Evolutionary conservation across 37 sponge, comb jelly and placozoan species (phyloP), one percentile per base, ranked within the genome.

Genomic region (Aplysina aerophoba): DNA sequence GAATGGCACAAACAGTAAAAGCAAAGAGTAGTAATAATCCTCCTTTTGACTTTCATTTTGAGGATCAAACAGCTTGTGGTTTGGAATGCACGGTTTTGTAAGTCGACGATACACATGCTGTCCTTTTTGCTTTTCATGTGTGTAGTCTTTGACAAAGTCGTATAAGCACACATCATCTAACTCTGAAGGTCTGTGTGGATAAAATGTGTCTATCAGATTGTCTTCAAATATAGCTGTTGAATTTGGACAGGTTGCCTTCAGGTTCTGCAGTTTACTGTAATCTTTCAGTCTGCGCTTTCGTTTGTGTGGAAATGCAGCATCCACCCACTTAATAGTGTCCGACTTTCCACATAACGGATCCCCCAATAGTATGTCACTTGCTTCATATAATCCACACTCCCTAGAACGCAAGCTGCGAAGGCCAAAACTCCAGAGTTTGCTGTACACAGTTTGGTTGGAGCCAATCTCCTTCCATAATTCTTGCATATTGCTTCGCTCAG

Each of bases 1-100:
- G 55, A 84, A 89, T 0, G 89, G 85, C 19, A 84, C 71, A 44
- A 84, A 84, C 36, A 89, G 66, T 0, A 89, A 69, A 25, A 89
- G 20, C 37, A 89, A 33, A 15, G 89, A 75, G 68, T 84, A 89
- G 33, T 61, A 89, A 53, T 84, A 89, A 25, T 83, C 58, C 54
- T 89, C 85, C 36, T 79, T 66, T 56, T 89, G 80, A 36, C 20
- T 38, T 21, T 77, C 86, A 33, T 80, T 80, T 4, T 39, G 31
- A 58, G 67, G 69, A 13, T 67, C 71, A 60, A 82, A 87, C 44
- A 86, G 30, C 62, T 63, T 86, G 55, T 87, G 87, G 65, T 87
- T 89, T 34, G 50, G 31, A 3, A 81, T 16, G 15, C 25, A 25
- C 19, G 79, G 85, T 34, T 75, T 83, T 19, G 55, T 39, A 25